phyloP scores from a whole-genome alignment of 2,888 invertebrate genomes.

The Aspidiotus destructor region DNA sequence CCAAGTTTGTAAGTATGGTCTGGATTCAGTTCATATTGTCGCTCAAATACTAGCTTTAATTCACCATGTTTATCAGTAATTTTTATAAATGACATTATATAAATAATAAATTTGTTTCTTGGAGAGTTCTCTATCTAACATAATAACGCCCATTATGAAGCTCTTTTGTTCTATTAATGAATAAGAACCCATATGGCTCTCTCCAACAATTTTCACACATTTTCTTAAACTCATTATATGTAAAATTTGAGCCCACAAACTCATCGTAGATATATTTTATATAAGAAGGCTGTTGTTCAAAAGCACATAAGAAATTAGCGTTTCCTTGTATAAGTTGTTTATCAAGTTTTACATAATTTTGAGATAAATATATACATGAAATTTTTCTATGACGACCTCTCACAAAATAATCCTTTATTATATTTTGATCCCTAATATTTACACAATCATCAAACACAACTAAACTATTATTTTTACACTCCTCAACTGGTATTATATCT shows the following conservation, averaged over 20 bases:
- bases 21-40: background rate
- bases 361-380: background rate
- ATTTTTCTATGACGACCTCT: background rate
- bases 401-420: conserved; percentile 2
- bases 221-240: conserved; percentile 1
- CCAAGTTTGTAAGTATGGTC: conserved; percentile 1
- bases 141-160: conserved; percentile 4
- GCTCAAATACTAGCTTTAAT: conserved; percentile 2
- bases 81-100: conserved; percentile 1
- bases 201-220: background rate
- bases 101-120: background rate
- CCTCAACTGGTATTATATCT: background rate
- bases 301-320: background rate
- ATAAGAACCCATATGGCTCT: background rate
- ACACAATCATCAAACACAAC: conserved; percentile 2
- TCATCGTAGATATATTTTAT: conserved; percentile 2
- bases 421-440: conserved; percentile 1
- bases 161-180: conserved; percentile 4
- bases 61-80: conserved; percentile 4
- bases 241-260: conserved; percentile 1
- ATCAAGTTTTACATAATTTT: background rate
- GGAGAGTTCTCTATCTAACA: background rate
- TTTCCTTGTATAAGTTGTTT: conserved; percentile 1
- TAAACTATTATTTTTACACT: conserved; percentile 4
- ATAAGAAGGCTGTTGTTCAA: conserved; percentile 1